Evolutionary conservation across 1,140 invertebrate species (phyloP), one percentile per base, ranked within the genome.

Genomic region (Asbolus verrucosus): DNA sequence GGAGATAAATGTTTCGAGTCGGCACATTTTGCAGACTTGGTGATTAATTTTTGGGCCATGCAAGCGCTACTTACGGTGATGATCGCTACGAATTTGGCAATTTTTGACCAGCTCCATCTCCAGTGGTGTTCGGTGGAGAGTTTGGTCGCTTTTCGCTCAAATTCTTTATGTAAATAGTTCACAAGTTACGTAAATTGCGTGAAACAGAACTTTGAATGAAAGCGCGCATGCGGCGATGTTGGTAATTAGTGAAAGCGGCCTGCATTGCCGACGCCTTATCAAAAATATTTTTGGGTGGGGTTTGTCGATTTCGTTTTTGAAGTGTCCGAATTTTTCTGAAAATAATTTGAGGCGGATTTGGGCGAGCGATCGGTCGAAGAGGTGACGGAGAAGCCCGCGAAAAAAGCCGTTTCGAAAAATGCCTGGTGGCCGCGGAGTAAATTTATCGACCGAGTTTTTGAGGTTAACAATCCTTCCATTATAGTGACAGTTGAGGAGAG

Each of bases 391-490:
- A n/a, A n/a, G n/a, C n/a, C 2, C n/a, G 43, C 19, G 16, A 1
- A 27, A 24, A 24, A 27, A 1, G 11, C 8, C 21, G 46, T 54
- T 54, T 27, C 16, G 21, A n/a, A 54, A 54, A 54, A 54, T 54
- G 46, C 46, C 11, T 6, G 4, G 2, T 31, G 19, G 8, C 21
- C 2, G 19, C 9, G 6, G 6, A 13, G 21, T 24, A 16, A 1
- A 60, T 41, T 63, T 63, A 63, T 63, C 61, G 61, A 63, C 61
- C 33, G 61, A 63, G 61, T 41, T 63, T 63, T 63, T 63, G 61
- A 63, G 61, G 61, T 63, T 63, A 63, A 15, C 33, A 41, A 38
- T 15, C 60, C 33, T 41, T 21, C 61, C 39, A 63, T 63, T 62
- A 63, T 39, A 41, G 33, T 63, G 61, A 63, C 61, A 63, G 61